Evolutionary conservation across 1,140 invertebrate species (phyloP).

Genomic region (Thereuonema tuberculata): DNA sequence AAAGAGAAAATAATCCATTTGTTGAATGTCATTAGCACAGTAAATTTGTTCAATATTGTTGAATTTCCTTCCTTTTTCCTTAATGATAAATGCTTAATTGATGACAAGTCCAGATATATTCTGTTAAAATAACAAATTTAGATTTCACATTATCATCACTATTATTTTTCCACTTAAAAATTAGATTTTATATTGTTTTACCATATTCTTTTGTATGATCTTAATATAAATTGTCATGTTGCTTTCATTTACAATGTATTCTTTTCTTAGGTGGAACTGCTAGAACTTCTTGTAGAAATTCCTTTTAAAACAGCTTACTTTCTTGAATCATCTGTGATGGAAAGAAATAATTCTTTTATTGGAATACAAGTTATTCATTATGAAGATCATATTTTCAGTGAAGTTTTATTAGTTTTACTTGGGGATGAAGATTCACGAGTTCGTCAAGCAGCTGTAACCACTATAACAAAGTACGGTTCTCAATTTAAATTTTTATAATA

Average conservation of each 20-base stretch:
- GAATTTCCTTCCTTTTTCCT: too few relatives aligned
- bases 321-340: conserved; percentile 21
- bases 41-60: too few relatives aligned
- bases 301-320: conserved; percentile 32
- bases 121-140: too few relatives aligned
- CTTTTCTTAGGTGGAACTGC: conserved; percentile 33
- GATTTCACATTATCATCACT: too few relatives aligned
- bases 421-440: conserved; percentile 64
- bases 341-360: not conserved
- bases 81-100: too few relatives aligned
- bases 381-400: conserved; percentile 46
- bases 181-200: too few relatives aligned
- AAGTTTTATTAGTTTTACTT: conserved; percentile 46
- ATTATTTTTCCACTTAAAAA: too few relatives aligned
- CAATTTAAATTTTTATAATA: not conserved
- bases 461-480: conserved; percentile 46
- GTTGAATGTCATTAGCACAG: too few relatives aligned
- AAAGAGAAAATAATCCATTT: too few relatives aligned
- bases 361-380: conserved; percentile 23
- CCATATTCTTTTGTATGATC: conserved; percentile 4
- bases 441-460: conserved; percentile 48
- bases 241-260: too few relatives aligned
- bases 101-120: too few relatives aligned
- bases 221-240: too few relatives aligned
- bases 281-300: conserved; percentile 32